Percentiles rank a stretch among this genome's conserved stretches.
These are phyloP conservation scores for Sebastes nivosus DNA, from an alignment of 2,797 vertebrate genomes.

Conservation along the genomic window DNA sequence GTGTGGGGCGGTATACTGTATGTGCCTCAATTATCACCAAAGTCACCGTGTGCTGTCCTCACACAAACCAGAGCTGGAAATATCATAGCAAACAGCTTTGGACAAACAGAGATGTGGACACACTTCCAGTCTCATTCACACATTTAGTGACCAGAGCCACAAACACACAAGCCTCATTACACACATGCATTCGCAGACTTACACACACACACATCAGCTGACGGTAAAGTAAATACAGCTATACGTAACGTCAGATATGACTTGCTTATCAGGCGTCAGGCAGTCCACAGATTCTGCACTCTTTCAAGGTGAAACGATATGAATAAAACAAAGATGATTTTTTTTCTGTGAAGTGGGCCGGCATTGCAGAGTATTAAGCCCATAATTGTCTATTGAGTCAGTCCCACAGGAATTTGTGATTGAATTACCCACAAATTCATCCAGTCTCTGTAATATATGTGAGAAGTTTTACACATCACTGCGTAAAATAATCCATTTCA, in stretches of 20 bases:
- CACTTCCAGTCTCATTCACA: slow-evolving; percentile 47
- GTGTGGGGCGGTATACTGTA: not conserved
- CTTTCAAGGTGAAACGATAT: slow-evolving; percentile 26
- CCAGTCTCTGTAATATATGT: not conserved
- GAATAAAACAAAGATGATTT: not conserved
- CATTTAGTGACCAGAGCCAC: slow-evolving; percentile 29
- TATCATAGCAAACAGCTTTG: slow-evolving; percentile 54
- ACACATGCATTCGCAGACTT: slow-evolving; percentile 1
- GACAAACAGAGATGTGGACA: slow-evolving; percentile 50
- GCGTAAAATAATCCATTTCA: not conserved
- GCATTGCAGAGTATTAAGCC: not conserved
- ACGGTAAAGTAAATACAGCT: slow-evolving; percentile 26
- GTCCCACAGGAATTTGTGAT: not conserved
- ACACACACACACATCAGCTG: not conserved
- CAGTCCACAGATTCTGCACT: not conserved
- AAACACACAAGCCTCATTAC: slow-evolving; percentile 29
- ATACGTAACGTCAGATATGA: slow-evolving; percentile 25
- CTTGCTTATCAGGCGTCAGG: slow-evolving; percentile 43
- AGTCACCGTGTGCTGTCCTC: slow-evolving; percentile 31
- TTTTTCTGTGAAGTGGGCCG: not conserved
- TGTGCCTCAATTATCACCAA: slow-evolving; percentile 49
- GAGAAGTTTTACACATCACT: not conserved
- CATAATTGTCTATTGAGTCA: not conserved
- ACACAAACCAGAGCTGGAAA: slow-evolving; percentile 55
- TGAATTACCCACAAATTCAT: not conserved